These are phyloP conservation scores for Antheraea assamensis DNA, from an alignment of 2,888 invertebrate species.

Conservation along the genomic window DNA sequence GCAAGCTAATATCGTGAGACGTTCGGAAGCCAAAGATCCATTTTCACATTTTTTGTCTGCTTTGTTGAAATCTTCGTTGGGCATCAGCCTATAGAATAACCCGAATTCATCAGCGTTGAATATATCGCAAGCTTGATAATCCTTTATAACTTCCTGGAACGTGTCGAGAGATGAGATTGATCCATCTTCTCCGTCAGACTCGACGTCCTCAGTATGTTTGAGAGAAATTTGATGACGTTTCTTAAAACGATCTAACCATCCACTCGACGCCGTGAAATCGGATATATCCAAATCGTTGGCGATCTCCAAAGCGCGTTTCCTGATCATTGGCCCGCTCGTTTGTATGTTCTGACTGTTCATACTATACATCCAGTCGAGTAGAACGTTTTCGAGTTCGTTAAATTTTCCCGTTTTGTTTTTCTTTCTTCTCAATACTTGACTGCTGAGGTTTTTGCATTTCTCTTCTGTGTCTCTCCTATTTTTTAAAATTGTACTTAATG, in stretches of 20 bases:
- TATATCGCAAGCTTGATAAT: constrained; percentile 27
- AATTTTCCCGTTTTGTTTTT: constrained; percentile 21
- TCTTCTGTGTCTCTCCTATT: constrained; percentile 16
- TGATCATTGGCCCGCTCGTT: constrained; percentile 20
- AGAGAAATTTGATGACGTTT: constrained; percentile 26
- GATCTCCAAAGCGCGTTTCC: constrained; percentile 23
- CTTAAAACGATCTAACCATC: constrained; percentile 32
- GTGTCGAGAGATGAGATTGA: constrained; percentile 20
- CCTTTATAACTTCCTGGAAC: constrained; percentile 26
- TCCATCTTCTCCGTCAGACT: constrained; percentile 20
- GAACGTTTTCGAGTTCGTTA: constrained; percentile 18
- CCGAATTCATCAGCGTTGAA: constrained; percentile 34
- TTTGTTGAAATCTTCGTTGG: constrained; percentile 28
- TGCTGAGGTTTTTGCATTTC: constrained; percentile 14
- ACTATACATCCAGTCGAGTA: constrained; percentile 21
- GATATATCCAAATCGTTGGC: constrained; percentile 23
- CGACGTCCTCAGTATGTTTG: constrained; percentile 22
- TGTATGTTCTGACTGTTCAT: constrained; percentile 16
- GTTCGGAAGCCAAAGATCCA: constrained; percentile 32
- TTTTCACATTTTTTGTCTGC: constrained; percentile 34
- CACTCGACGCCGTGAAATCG: constrained; percentile 25
- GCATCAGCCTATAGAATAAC: constrained; percentile 34
- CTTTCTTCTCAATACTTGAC: constrained; percentile 12
- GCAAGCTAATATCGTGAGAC: constrained; percentile 38
- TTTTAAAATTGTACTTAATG: constrained; percentile 19